Percentiles rank a stretch among this genome's conserved stretches.
Conservation (phyloP, 1,140 invertebrate species). For the Acromyrmex heyeri region DNA sequence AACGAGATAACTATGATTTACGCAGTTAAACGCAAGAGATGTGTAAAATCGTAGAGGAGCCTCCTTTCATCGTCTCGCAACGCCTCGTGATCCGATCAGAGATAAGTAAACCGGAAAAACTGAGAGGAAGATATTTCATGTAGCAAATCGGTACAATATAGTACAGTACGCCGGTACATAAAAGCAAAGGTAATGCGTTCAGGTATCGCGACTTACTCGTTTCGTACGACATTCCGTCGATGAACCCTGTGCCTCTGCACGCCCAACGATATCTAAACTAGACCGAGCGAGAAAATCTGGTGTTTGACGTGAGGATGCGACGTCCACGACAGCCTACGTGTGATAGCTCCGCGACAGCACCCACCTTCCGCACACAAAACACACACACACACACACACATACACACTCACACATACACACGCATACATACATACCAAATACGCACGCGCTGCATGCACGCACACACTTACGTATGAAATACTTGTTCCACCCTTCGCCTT, state of each 20-base stretch:
- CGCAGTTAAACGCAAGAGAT: not conserved
- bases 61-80: not conserved
- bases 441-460: not conserved
- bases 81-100: constrained; percentile 49
- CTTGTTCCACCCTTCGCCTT: constrained; percentile 83
- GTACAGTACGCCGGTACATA: not conserved
- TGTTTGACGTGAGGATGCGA: constrained; percentile 45
- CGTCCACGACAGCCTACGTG: constrained; percentile 56
- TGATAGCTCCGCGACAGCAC: constrained; percentile 63
- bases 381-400: not conserved
- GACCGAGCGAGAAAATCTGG: constrained; percentile 46
- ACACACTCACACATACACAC: no score
- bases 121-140: not conserved
- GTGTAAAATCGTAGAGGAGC: not conserved
- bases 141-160: not conserved
- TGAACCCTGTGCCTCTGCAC: constrained; percentile 53
- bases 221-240: constrained; percentile 81
- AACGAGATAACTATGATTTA: not conserved
- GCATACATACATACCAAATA: no score
- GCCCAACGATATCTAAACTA: constrained; percentile 64
- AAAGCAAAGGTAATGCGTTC: not conserved
- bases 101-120: constrained; percentile 68
- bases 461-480: constrained; percentile 40
- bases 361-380: constrained; percentile 22
- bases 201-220: constrained; percentile 77